Evolutionary conservation across 2,888 invertebrate species (phyloP).

Genomic region (Sphinx pinastri): DNA sequence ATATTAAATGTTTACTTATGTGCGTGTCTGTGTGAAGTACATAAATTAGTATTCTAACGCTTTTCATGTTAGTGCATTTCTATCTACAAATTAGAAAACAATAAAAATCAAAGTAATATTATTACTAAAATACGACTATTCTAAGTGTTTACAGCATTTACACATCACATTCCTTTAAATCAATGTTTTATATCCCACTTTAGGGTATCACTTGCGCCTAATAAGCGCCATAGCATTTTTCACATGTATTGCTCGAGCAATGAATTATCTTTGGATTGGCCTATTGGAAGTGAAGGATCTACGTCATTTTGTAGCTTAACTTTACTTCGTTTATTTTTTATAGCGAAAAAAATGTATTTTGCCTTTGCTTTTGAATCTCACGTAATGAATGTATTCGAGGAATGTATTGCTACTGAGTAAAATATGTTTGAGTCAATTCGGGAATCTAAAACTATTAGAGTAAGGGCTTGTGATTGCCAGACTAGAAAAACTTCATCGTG

Average conservation of each 20-base stretch:
- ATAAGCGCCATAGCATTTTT: too few relatives aligned
- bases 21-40: too few relatives aligned
- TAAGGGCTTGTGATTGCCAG: background rate
- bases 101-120: background rate
- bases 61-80: too few relatives aligned
- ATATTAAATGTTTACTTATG: too few relatives aligned
- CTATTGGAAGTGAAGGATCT: conserved; percentile 33
- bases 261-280: conserved; percentile 35
- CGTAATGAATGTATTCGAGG: background rate
- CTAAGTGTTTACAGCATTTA: background rate
- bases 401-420: background rate
- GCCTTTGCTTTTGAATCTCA: conserved; percentile 6
- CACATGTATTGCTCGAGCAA: conserved; percentile 34
- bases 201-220: too few relatives aligned
- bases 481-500: background rate
- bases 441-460: background rate
- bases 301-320: conserved; percentile 24
- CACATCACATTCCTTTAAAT: conserved; percentile 4
- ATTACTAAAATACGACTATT: too few relatives aligned
- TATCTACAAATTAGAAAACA: too few relatives aligned
- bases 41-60: too few relatives aligned
- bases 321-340: conserved; percentile 23
- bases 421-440: conserved; percentile 10
- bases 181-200: background rate
- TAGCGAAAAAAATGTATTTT: conserved; percentile 17